A percentile compares a stretch with the other conserved stretches of the same genome.
Conservation (phyloP, 2,797 vertebrate species). For the Squalus acanthias region DNA sequence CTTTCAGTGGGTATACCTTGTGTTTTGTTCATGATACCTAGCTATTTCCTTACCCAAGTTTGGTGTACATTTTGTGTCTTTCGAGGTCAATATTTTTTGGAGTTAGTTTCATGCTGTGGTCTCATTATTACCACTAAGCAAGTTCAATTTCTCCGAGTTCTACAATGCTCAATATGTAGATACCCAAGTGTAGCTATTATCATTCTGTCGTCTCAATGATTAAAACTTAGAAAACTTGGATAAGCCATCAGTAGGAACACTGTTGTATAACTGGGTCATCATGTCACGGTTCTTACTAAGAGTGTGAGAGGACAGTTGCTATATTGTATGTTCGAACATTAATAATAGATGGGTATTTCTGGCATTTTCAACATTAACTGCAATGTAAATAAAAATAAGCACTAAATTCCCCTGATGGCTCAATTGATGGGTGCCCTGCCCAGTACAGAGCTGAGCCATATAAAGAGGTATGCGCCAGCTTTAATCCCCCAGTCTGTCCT, state of each 20-base stretch:
- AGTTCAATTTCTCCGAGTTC: not conserved
- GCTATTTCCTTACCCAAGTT: not conserved
- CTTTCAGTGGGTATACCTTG: not conserved
- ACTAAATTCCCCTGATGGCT: not conserved
- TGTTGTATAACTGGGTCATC: not conserved
- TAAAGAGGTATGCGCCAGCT: not conserved
- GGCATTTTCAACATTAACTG: not conserved
- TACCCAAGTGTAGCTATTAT: not conserved
- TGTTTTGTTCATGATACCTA: not conserved
- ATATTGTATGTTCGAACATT: not conserved
- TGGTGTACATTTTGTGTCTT: not conserved
- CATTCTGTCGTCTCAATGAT: not conserved
- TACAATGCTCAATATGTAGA: not conserved
- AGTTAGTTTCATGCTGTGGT: not conserved
- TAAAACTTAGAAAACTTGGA: not conserved
- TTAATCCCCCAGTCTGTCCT: not conserved
- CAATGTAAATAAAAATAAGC: not conserved
- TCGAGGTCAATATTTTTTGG: not conserved
- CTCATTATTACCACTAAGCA: not conserved
- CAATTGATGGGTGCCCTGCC: not conserved
- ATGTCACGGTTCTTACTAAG: not conserved
- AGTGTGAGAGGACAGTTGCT: not conserved
- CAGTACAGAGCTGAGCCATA: not conserved
- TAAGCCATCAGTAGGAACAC: not conserved
- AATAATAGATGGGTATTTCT: not conserved